Percentiles rank a stretch among this genome's conserved stretches.
These are phyloP conservation scores for Matsumyia berberina DNA, from an alignment of 2,888 invertebrate genomes.

Conservation along the genomic window DNA sequence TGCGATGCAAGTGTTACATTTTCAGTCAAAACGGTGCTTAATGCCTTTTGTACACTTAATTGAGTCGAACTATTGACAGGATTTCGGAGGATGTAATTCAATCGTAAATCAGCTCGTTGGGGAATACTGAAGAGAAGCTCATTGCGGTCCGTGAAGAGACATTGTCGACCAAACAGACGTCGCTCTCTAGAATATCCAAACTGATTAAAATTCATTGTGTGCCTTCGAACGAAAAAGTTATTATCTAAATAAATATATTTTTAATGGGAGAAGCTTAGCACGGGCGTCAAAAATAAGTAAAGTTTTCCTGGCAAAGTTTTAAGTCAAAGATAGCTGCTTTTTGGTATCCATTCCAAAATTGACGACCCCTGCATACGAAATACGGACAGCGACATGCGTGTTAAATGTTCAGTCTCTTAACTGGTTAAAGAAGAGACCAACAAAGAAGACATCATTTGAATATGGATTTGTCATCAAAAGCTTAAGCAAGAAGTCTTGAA, in stretches of 20 bases:
- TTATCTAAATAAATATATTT: neutral
- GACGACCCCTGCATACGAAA: too few species aligned
- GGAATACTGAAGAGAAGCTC: slow-evolving; percentile 87
- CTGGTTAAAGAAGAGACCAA: too few species aligned
- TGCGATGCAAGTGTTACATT: slow-evolving; percentile 81
- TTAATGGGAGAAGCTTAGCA: neutral
- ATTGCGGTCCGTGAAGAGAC: slow-evolving; percentile 88
- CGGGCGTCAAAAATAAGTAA: neutral
- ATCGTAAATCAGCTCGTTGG: slow-evolving; percentile 85
- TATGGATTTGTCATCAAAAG: too few species aligned
- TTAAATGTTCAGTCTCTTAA: too few species aligned
- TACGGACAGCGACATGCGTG: too few species aligned
- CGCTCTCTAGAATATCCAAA: slow-evolving; percentile 85
- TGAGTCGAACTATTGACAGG: slow-evolving; percentile 87
- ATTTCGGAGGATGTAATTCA: slow-evolving; percentile 86
- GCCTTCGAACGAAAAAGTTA: too few species aligned
- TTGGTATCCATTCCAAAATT: too few species aligned
- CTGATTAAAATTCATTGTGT: slow-evolving; percentile 77
- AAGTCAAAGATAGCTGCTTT: too few species aligned
- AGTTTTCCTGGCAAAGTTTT: neutral
- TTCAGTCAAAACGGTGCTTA: slow-evolving; percentile 81
- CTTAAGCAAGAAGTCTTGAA: too few species aligned
- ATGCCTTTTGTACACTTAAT: slow-evolving; percentile 85
- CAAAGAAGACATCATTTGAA: too few species aligned
- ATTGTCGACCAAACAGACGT: slow-evolving; percentile 89